Conservation (phyloP, 2,113 vertebrate genomes). For the Callospermophilus lateralis region DNA sequence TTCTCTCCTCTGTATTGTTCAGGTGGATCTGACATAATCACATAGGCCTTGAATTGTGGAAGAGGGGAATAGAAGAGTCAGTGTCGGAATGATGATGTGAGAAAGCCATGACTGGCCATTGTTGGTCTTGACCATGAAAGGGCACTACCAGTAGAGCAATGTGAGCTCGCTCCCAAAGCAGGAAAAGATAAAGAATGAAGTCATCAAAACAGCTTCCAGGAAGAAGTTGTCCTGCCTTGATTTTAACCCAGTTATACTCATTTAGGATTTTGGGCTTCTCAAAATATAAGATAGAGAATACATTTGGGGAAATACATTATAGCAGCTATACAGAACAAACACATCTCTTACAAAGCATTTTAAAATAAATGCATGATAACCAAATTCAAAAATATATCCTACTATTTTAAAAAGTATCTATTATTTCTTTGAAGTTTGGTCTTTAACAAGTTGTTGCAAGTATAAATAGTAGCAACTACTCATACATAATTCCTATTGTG, state of each 20-base stretch:
- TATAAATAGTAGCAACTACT: constrained; percentile 4
- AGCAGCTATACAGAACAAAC: background rate
- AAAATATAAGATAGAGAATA: background rate
- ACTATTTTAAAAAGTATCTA: background rate
- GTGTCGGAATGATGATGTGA: background rate
- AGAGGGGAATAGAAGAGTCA: background rate
- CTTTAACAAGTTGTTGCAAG: background rate
- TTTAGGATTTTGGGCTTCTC: background rate
- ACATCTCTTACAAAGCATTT: constrained; percentile 2
- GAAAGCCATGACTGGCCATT: background rate
- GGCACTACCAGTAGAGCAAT: background rate
- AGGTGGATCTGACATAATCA: background rate
- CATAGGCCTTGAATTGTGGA: background rate
- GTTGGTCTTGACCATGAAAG: background rate
- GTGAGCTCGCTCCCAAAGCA: background rate
- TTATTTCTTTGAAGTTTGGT: background rate
- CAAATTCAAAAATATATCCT: background rate
- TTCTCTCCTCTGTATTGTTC: background rate
- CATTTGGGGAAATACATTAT: background rate
- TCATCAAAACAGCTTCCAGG: background rate
- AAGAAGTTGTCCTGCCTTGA: background rate
- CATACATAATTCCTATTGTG: background rate
- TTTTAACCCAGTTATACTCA: background rate
- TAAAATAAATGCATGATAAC: background rate
- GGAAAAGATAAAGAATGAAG: background rate